Percentiles rank a stretch among this genome's conserved stretches.
Evolutionary conservation across 2,113 vertebrate species (phyloP).

Genomic region (Mus pahari): DNA sequence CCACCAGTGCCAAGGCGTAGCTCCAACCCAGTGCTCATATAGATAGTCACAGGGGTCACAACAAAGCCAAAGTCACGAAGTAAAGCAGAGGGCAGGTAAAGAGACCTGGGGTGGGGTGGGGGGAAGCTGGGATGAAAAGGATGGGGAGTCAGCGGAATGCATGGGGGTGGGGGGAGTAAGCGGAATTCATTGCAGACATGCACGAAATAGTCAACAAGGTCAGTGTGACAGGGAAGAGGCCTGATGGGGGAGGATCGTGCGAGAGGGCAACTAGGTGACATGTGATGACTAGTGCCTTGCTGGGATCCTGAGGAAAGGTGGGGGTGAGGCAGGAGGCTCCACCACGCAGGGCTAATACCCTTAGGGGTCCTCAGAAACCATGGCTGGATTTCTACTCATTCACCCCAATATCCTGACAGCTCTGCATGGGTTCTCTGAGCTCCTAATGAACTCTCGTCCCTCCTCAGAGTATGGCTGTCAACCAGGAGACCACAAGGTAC

Average conservation of each 20-base stretch:
- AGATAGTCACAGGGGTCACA: background rate
- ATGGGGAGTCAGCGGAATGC: background rate
- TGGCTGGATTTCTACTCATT: background rate
- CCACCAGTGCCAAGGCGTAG: background rate
- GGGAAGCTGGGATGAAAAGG: background rate
- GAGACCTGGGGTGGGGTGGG: too few species aligned
- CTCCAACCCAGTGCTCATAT: background rate
- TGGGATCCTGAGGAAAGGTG: background rate
- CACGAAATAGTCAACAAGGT: background rate
- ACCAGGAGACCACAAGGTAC: background rate
- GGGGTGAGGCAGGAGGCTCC: background rate
- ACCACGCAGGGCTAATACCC: background rate
- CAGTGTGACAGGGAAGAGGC: background rate
- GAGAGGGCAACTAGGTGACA: too few species aligned
- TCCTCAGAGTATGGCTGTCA: background rate
- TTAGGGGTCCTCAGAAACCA: background rate
- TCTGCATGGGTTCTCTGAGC: background rate
- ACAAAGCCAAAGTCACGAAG: background rate
- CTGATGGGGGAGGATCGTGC: background rate
- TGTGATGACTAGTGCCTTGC: accelerated
- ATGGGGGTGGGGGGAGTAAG: background rate
- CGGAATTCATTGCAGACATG: too few species aligned
- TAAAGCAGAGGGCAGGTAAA: background rate
- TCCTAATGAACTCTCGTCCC: background rate
- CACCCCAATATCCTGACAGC: background rate